phyloP scores from a whole-genome alignment of 2,797 vertebrate genomes.

The Leptodactylus fallax region DNA sequence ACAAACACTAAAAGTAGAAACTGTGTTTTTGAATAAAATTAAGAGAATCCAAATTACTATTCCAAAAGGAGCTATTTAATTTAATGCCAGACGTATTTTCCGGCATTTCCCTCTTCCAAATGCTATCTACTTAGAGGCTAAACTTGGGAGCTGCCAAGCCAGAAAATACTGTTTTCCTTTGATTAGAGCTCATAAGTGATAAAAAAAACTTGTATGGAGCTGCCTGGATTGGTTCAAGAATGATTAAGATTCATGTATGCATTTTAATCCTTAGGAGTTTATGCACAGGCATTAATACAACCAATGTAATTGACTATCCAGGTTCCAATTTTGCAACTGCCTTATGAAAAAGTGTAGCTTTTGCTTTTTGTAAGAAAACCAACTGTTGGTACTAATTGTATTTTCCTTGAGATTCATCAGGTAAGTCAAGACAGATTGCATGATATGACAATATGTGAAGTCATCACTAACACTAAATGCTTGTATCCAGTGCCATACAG shows the following conservation, averaged over 20 bases:
- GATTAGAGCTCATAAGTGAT: constrained; percentile 22
- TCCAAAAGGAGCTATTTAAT: background rate
- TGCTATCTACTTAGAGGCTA: constrained; percentile 14
- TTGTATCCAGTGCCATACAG: too few species aligned
- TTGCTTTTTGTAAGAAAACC: too few species aligned
- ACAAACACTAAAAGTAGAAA: constrained; percentile 15
- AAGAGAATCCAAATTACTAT: constrained; percentile 24
- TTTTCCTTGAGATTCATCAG: background rate
- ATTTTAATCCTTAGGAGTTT: background rate
- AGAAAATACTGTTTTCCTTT: constrained; percentile 38
- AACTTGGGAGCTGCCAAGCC: constrained; percentile 33
- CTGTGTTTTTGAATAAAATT: constrained; percentile 21
- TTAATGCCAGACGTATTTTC: background rate
- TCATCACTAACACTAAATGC: background rate
- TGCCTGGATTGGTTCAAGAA: constrained; percentile 16
- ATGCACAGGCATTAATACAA: background rate
- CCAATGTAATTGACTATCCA: background rate
- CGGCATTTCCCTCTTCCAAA: constrained; percentile 5
- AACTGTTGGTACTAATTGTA: background rate
- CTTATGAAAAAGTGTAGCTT: too few species aligned
- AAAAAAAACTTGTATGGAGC: background rate
- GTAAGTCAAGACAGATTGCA: background rate
- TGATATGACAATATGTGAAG: background rate
- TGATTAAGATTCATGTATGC: background rate
- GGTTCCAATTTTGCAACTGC: background rate